phyloP scores from a whole-genome alignment of 2,888 invertebrate genomes.

The Hydrotaea cyrtoneurina region DNA sequence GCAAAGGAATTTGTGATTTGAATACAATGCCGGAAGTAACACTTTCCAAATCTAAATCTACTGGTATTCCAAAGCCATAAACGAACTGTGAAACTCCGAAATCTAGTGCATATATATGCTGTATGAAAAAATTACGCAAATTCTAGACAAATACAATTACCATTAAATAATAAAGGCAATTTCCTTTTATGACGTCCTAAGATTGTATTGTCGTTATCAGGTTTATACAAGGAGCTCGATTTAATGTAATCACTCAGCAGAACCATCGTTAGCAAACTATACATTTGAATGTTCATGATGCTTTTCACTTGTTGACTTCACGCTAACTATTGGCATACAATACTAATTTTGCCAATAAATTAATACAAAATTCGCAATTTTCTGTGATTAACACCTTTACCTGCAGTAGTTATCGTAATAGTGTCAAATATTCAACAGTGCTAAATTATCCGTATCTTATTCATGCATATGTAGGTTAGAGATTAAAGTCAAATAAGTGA shows the following conservation, averaged over 20 bases:
- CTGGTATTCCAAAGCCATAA: slow-evolving; percentile 58
- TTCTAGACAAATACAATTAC: neutral
- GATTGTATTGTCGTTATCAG: neutral
- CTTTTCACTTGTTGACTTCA: neutral
- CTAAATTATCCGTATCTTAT: slow-evolving; percentile 39
- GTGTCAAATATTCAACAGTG: slow-evolving; percentile 16
- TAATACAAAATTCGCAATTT: slow-evolving; percentile 9
- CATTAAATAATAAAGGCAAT: slow-evolving; percentile 38
- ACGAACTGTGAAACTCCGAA: slow-evolving; percentile 52
- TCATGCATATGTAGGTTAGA: too few relatives aligned
- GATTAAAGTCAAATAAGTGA: too few relatives aligned
- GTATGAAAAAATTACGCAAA: neutral
- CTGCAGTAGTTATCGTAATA: slow-evolving; percentile 14
- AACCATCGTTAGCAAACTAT: neutral
- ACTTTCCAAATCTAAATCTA: slow-evolving; percentile 46
- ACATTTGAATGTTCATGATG: neutral
- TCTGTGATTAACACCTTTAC: slow-evolving; percentile 45
- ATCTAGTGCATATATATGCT: neutral
- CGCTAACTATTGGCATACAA: neutral
- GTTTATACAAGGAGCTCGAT: neutral
- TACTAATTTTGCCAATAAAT: neutral
- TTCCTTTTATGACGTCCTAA: slow-evolving; percentile 30
- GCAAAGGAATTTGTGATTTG: slow-evolving; percentile 51
- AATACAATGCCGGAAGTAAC: slow-evolving; percentile 58
- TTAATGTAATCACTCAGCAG: neutral